Evolutionary conservation across 35 echinoderm and acorn worm genomes (phyloP).

Genomic region (Nesometra sesokonis): DNA sequence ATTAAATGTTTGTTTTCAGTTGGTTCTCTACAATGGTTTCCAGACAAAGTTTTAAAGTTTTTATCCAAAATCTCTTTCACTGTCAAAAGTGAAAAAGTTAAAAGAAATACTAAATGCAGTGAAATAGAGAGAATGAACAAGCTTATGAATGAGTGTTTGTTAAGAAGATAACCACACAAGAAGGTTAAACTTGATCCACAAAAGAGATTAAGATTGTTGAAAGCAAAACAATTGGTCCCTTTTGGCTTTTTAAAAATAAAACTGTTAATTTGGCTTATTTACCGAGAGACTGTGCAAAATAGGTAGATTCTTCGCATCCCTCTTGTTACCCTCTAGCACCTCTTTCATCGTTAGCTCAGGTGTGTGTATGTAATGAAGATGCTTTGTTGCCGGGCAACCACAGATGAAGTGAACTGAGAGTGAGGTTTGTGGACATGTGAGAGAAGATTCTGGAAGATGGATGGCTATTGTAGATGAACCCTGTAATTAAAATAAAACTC

Average conservation of each 20-base stretch:
- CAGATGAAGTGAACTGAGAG: slow-evolving; percentile 54
- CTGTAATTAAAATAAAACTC: slow-evolving; percentile 18
- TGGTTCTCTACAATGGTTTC: too few species aligned
- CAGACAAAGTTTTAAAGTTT: too few species aligned
- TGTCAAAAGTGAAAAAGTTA: too few species aligned
- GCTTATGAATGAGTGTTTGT: too few species aligned
- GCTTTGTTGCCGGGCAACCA: slow-evolving; percentile 72
- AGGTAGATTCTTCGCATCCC: slow-evolving; percentile 49
- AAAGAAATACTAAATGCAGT: too few species aligned
- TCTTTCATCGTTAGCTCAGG: slow-evolving; percentile 43
- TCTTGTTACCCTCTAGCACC: slow-evolving; percentile 47
- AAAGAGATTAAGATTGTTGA: not conserved
- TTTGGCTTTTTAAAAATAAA: too few species aligned
- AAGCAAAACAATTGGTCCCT: not conserved
- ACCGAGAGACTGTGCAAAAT: slow-evolving; percentile 49
- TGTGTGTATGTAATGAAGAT: slow-evolving; percentile 54
- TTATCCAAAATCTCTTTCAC: too few species aligned
- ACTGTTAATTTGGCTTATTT: too few species aligned
- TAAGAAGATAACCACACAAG: not conserved
- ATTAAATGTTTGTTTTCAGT: too few species aligned
- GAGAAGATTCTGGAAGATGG: slow-evolving; percentile 54
- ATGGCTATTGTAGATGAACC: slow-evolving; percentile 44
- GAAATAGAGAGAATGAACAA: too few species aligned
- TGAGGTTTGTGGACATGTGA: slow-evolving; percentile 49
- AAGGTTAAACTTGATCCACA: not conserved